Percentiles rank a stretch among this genome's conserved stretches.
These are phyloP conservation scores for Chelmon rostratus DNA, from an alignment of 2,797 vertebrate genomes.

Conservation along the genomic window DNA sequence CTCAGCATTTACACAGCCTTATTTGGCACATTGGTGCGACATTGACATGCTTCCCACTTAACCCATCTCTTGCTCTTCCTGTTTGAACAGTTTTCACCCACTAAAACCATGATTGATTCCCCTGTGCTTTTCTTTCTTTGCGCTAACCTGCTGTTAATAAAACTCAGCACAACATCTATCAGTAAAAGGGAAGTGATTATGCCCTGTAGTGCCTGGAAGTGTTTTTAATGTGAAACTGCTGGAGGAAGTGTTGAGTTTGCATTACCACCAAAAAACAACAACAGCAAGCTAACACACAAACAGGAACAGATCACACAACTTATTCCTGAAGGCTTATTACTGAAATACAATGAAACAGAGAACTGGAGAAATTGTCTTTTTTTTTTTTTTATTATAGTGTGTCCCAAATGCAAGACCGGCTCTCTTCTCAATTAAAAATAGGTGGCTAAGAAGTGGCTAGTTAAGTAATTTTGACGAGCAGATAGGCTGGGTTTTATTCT, in stretches of 20 bases:
- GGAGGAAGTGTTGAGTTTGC: slow-evolving; percentile 13
- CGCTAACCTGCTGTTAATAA: background rate
- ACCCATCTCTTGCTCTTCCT: background rate
- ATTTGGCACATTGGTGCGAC: background rate
- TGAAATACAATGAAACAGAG: background rate
- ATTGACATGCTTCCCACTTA: background rate
- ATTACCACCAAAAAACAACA: background rate
- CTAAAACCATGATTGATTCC: background rate
- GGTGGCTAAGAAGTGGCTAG: too few relatives aligned
- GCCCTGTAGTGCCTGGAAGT: background rate
- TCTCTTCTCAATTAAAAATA: background rate
- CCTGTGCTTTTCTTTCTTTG: background rate
- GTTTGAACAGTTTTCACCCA: background rate
- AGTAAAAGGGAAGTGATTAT: slow-evolving; percentile 9
- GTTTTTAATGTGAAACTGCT: slow-evolving; percentile 8
- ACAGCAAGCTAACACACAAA: background rate
- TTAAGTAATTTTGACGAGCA: too few relatives aligned
- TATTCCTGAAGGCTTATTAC: background rate
- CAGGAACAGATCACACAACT: background rate
- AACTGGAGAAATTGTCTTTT: background rate
- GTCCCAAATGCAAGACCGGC: background rate
- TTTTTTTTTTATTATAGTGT: background rate
- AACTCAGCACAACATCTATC: background rate
- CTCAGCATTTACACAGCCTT: background rate
- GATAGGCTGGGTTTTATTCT: too few relatives aligned